A percentile compares a stretch with the other conserved stretches of the same genome.
These are phyloP conservation scores for Mythimna vitellina DNA, from an alignment of 2,888 invertebrate species.

Conservation along the genomic window DNA sequence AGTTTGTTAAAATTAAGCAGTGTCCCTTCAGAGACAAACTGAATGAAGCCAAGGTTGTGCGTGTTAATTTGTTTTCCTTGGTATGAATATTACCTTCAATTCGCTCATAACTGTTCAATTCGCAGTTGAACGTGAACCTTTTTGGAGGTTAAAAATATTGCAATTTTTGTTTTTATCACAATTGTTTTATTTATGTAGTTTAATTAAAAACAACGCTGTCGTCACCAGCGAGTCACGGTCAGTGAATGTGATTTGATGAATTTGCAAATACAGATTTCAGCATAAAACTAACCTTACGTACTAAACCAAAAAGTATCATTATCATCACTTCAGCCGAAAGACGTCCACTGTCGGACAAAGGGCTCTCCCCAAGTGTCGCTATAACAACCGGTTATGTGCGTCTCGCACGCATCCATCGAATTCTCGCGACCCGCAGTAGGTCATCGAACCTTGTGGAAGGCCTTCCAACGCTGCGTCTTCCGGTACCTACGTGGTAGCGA, in stretches of 20 bases:
- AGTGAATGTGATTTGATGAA: conserved; percentile 2
- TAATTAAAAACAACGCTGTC: not conserved
- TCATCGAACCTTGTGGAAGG: too few species aligned
- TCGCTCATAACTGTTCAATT: conserved; percentile 19
- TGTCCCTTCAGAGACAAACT: conserved; percentile 33
- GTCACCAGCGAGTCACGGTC: not conserved
- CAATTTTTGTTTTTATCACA: not conserved
- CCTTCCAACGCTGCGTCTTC: too few species aligned
- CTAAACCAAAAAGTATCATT: too few species aligned
- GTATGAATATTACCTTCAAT: conserved; percentile 21
- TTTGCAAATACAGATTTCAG: conserved; percentile 1
- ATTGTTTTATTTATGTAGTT: not conserved
- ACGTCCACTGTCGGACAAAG: too few species aligned
- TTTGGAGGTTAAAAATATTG: not conserved
- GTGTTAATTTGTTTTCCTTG: conserved; percentile 37
- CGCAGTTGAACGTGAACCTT: not conserved
- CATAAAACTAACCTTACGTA: not conserved
- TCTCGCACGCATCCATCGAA: too few species aligned
- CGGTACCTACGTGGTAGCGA: too few species aligned
- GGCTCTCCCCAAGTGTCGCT: too few species aligned
- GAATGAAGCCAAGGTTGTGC: conserved; percentile 28
- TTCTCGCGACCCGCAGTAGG: too few species aligned
- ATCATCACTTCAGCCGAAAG: too few species aligned
- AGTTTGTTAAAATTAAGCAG: conserved; percentile 49
- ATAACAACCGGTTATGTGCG: too few species aligned